These are phyloP conservation scores for Poecilia latipinna DNA, from an alignment of 2,113 vertebrate species.

Conservation along the genomic window DNA sequence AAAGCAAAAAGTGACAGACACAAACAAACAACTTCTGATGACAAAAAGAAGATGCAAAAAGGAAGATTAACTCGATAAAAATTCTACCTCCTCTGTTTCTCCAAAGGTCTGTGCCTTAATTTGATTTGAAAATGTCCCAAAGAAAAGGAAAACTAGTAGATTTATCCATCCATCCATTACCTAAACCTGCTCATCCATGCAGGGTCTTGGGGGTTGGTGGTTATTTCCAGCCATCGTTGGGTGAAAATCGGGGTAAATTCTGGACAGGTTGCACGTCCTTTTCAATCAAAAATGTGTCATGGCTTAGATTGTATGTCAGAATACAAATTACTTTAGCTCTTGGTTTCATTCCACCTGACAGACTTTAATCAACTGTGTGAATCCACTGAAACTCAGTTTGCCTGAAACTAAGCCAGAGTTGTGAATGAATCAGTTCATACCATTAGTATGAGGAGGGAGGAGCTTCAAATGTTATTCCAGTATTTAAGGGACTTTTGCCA, in stretches of 20 bases:
- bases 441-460: too few relatives aligned
- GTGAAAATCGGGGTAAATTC: not conserved
- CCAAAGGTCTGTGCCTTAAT: not conserved
- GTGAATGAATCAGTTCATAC: too few relatives aligned
- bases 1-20: not conserved
- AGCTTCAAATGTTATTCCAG: not conserved
- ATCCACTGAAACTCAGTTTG: too few relatives aligned
- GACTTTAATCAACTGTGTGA: too few relatives aligned
- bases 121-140: not conserved
- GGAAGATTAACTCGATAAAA: not conserved
- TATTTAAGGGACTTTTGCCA: not conserved
- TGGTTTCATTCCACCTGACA: not conserved
- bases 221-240: too few relatives aligned
- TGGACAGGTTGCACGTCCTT: not conserved
- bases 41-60: not conserved
- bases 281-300: not conserved
- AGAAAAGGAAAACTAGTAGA: not conserved
- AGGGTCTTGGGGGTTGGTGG: too few relatives aligned
- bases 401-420: too few relatives aligned
- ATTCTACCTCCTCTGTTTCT: not conserved
- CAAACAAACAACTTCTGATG: not conserved
- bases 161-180: not conserved
- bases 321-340: not conserved
- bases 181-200: not conserved
- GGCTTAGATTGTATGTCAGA: not conserved